These are phyloP conservation scores for Venustoraphidia nigricollis DNA, from an alignment of 2,888 invertebrate genomes.

Conservation along the genomic window DNA sequence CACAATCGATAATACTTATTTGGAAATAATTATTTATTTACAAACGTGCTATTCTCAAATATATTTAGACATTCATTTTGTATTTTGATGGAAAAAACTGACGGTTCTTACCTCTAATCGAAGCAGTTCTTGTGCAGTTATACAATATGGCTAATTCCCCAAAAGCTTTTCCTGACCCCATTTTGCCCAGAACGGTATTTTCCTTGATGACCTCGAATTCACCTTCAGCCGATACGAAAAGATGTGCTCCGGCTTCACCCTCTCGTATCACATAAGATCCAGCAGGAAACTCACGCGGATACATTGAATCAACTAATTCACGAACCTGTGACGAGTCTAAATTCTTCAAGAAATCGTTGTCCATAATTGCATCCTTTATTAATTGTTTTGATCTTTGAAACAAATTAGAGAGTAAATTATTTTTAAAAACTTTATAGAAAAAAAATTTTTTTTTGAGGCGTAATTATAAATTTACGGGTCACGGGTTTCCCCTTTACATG, in stretches of 20 bases:
- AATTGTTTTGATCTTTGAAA: constrained; percentile 41
- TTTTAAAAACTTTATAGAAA: background rate
- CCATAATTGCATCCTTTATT: constrained; percentile 47
- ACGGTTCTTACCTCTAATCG: constrained; percentile 34
- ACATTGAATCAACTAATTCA: constrained; percentile 53
- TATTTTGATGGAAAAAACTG: too few species aligned
- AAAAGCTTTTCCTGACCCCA: constrained; percentile 49
- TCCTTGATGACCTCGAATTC: constrained; percentile 53
- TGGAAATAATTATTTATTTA: too few species aligned
- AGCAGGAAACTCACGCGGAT: constrained; percentile 33
- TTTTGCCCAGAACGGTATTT: constrained; percentile 40
- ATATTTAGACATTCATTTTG: too few species aligned
- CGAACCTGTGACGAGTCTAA: constrained; percentile 44
- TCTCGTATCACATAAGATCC: constrained; percentile 42
- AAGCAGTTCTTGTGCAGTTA: constrained; percentile 55
- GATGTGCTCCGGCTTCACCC: constrained; percentile 45
- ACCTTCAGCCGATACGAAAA: constrained; percentile 48
- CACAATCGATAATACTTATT: too few species aligned
- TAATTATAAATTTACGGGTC: too few species aligned
- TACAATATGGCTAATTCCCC: constrained; percentile 61
- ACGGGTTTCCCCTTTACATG: too few species aligned
- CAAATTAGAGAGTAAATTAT: background rate
- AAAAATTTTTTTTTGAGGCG: too few species aligned
- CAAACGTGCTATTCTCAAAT: too few species aligned
- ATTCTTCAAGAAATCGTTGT: constrained; percentile 50